Conservation (phyloP, 2,113 vertebrate species). For the Verasper variegatus region DNA sequence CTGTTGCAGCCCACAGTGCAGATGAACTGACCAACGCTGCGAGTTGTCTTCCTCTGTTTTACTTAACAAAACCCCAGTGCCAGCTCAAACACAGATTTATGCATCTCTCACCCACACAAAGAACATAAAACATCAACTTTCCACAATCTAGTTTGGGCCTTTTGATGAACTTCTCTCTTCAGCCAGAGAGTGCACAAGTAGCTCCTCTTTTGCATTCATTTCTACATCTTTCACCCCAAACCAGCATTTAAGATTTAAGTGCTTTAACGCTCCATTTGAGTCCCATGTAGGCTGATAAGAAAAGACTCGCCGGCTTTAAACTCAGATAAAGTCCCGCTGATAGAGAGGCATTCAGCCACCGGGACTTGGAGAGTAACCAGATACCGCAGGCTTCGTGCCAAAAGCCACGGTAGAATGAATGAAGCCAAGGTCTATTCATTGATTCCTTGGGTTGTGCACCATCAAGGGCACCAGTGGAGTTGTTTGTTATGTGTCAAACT, state of each 20-base stretch:
- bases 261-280: conserved; percentile 16
- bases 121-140: conserved; percentile 3
- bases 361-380: conserved; percentile 38
- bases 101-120: conserved; percentile 17
- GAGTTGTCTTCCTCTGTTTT: background rate
- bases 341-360: conserved; percentile 18
- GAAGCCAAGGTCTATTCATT: conserved; percentile 61
- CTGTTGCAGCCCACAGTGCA: conserved; percentile 14
- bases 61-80: conserved; percentile 7
- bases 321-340: conserved; percentile 28
- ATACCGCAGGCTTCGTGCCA: conserved; percentile 50
- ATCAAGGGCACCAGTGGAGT: conserved; percentile 57
- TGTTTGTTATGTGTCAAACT: conserved; percentile 67
- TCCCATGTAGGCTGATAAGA: background rate
- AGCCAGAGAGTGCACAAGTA: conserved; percentile 7
- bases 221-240: background rate
- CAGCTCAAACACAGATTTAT: conserved; percentile 1
- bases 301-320: background rate
- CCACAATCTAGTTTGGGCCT: background rate
- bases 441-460: conserved; percentile 52
- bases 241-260: conserved; percentile 26
- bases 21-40: conserved; percentile 5
- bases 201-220: conserved; percentile 22
- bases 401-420: conserved; percentile 46
- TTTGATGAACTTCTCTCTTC: background rate